These are phyloP conservation scores for Heterohyrax brucei DNA, from an alignment of 2,797 vertebrate genomes.

Conservation along the genomic window DNA sequence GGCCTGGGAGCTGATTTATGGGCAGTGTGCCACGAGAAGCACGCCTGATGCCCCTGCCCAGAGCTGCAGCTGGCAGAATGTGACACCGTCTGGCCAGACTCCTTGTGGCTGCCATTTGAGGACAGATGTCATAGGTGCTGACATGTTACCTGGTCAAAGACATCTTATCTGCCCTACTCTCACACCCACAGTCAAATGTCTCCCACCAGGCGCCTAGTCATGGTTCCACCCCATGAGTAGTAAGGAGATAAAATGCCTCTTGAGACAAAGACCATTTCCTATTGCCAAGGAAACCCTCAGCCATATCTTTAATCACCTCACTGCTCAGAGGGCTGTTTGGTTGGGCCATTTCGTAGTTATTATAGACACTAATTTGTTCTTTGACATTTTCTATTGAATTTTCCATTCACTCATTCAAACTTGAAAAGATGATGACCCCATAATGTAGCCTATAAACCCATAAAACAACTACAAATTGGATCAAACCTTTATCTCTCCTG, in stretches of 20 bases:
- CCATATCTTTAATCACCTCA: constrained; percentile 70
- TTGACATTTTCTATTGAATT: constrained; percentile 71
- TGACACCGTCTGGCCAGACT: constrained; percentile 34
- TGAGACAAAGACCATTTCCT: constrained; percentile 75
- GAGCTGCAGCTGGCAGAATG: constrained; percentile 69
- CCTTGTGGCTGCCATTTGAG: constrained; percentile 52
- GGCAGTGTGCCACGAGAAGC: constrained; percentile 70
- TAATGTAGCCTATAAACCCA: constrained; percentile 28
- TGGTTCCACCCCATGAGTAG: constrained; percentile 45
- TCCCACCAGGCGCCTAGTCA: constrained; percentile 52
- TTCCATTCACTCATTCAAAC: constrained; percentile 72
- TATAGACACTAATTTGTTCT: constrained; percentile 69
- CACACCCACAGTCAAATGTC: background rate
- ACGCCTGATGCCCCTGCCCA: background rate
- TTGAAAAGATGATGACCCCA: constrained; percentile 64
- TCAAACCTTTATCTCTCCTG: background rate
- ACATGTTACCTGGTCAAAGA: constrained; percentile 39
- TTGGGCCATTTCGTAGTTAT: constrained; percentile 72
- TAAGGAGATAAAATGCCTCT: constrained; percentile 65
- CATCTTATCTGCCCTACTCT: background rate
- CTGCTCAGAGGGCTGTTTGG: constrained; percentile 60
- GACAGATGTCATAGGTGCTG: constrained; percentile 67
- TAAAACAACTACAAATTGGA: constrained; percentile 31
- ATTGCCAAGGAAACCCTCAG: constrained; percentile 15
- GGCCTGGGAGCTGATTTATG: constrained; percentile 85